Base-by-base conservation (phyloP, 1,140 invertebrate species). In the Neodiprion lecontei region DNA sequence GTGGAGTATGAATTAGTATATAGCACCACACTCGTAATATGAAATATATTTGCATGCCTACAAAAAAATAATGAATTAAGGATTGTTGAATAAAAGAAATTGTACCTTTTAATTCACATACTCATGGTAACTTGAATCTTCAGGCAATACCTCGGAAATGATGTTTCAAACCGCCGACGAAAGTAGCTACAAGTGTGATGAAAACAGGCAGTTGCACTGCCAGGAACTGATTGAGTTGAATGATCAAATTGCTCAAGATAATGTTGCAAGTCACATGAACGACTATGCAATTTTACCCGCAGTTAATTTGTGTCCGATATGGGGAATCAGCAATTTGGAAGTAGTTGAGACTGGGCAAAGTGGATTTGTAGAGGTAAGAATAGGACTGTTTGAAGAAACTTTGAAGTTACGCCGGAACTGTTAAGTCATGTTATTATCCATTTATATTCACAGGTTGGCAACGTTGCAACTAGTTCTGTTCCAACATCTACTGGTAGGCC, bases 281-380 rank as follows among this genome's bases (percentile, higher is more conserved):
- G 53, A 61, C 53, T 61, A 61, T n/a, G 53, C 53, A 11, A 61
- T 61, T 61, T n/a, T 61, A 11, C 53, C 53, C 0, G 53, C 53
- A 11, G 53, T 61, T 61, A 61, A 61, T 61, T n/a, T 61, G 53
- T 61, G 53, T n/a, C 53, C 53, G 53, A 61, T 61, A 11, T 61
- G 53, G 53, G 53, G 53, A 0, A 61, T 61, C 53, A n/a, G 53
- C 11, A 61, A 61, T 61, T 61, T 61, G 53, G 53, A 61, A 61
- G n/a, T 61, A 61, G 53, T 61, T n/a, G 53, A 61, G n/a, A n/a
- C 53, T n/a, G 53, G 53, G 53, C 53, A 61, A 61, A 61, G 53
- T 61, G 53, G 53, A 11, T 61, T 61, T n/a, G n/a, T 61, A 61
- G 53, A 61, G 53, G 53, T n/a, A n/a, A 61, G 53, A 40, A 5